These are phyloP conservation scores for Helarctos malayanus DNA, from an alignment of 2,797 vertebrate genomes.

Conservation along the genomic window DNA sequence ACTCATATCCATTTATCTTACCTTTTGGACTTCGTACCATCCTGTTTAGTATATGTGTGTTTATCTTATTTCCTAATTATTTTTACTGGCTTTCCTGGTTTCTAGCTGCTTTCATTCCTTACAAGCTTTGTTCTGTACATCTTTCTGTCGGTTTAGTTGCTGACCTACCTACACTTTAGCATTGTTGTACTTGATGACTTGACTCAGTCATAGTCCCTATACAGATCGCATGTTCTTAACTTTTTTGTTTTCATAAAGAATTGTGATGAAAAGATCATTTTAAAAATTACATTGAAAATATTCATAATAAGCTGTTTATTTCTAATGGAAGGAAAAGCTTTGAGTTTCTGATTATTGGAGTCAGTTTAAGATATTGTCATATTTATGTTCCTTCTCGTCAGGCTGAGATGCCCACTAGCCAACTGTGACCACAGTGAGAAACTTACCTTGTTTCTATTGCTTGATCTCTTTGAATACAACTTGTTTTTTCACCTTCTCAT, in stretches of 20 bases:
- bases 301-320: not conserved
- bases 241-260: not conserved
- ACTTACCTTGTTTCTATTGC: not conserved
- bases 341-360: not conserved
- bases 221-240: not conserved
- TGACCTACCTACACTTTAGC: not conserved
- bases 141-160: constrained; percentile 11
- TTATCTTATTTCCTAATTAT: not conserved
- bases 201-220: not conserved
- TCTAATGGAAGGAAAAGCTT: not conserved
- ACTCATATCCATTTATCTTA: not conserved
- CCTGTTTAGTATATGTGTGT: not conserved
- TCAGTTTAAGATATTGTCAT: not conserved
- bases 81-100: not conserved
- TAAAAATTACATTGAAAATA: not conserved
- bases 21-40: not conserved
- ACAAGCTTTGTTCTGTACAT: not conserved
- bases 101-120: not conserved
- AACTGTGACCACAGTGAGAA: not conserved
- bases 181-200: not conserved
- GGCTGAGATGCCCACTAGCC: not conserved
- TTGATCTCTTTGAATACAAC: not conserved
- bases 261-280: not conserved
- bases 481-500: not conserved
- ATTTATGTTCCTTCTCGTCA: constrained; percentile 14